phyloP scores from a whole-genome alignment of 1,140 invertebrate genomes.

The Saxidomus purpurata region DNA sequence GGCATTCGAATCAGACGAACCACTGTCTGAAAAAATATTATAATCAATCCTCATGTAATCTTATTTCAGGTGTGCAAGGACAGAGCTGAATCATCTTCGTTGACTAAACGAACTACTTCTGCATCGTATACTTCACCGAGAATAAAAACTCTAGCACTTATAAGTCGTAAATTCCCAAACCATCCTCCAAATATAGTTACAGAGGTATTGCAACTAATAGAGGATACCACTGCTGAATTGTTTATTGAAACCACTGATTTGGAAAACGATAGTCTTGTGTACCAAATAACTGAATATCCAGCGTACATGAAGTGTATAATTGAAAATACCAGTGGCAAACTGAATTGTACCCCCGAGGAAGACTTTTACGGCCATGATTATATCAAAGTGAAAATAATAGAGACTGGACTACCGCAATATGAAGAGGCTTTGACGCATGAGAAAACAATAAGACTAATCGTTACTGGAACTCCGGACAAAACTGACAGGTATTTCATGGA shows the following conservation, averaged over 20 bases:
- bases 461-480: background rate
- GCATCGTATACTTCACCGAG: background rate
- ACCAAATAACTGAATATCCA: conserved; percentile 12
- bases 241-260: conserved; percentile 1
- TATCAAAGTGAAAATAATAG: conserved; percentile 29
- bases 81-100: background rate
- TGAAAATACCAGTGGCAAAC: background rate
- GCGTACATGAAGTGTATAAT: conserved; percentile 5
- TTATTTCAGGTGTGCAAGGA: conserved; percentile 9
- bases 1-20: too few relatives aligned
- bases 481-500: conserved; percentile 30
- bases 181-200: conserved; percentile 30
- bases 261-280: conserved; percentile 25
- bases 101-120: background rate
- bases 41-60: background rate
- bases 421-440: conserved; percentile 13
- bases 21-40: too few relatives aligned
- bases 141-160: background rate
- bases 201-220: background rate
- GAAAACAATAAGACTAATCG: conserved; percentile 3
- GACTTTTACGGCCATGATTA: conserved; percentile 41
- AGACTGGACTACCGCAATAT: conserved; percentile 18
- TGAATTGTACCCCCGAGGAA: background rate
- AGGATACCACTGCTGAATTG: background rate
- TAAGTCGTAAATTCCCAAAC: conserved; percentile 18